Conservation (phyloP, 2,113 vertebrate species). For the Cacatua alba region DNA sequence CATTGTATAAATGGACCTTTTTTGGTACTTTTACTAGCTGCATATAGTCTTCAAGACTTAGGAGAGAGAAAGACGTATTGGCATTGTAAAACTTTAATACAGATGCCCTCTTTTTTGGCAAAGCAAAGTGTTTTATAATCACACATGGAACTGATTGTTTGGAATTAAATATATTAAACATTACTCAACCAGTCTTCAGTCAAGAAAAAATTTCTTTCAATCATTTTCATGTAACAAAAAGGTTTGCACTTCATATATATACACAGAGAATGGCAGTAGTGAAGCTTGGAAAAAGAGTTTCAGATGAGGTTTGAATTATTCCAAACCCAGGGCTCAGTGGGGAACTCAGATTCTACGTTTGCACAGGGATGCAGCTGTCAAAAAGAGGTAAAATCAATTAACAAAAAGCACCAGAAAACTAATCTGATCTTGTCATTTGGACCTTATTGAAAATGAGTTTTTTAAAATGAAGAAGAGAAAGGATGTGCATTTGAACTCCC, state of each 20-base stretch:
- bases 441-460: neutral
- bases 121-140: neutral
- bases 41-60: neutral
- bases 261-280: slow-evolving; percentile 14
- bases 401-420: neutral
- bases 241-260: slow-evolving; percentile 10
- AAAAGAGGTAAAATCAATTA: slow-evolving; percentile 41
- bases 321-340: slow-evolving; percentile 20
- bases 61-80: neutral
- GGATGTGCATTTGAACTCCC: neutral
- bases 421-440: slow-evolving; percentile 12
- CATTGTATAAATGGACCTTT: neutral
- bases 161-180: slow-evolving; percentile 28
- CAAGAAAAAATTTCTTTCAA: slow-evolving; percentile 8
- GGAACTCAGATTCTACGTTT: slow-evolving; percentile 48
- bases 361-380: neutral
- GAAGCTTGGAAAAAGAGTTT: slow-evolving; percentile 38
- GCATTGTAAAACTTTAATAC: neutral
- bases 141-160: neutral
- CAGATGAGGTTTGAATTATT: slow-evolving; percentile 53
- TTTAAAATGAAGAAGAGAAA: neutral
- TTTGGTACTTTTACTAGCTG: neutral
- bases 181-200: slow-evolving; percentile 9
- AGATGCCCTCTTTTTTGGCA: neutral
- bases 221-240: slow-evolving; percentile 41